These are phyloP conservation scores for Trachelipus rathkii DNA, from an alignment of 1,140 invertebrate genomes.

Conservation along the genomic window DNA sequence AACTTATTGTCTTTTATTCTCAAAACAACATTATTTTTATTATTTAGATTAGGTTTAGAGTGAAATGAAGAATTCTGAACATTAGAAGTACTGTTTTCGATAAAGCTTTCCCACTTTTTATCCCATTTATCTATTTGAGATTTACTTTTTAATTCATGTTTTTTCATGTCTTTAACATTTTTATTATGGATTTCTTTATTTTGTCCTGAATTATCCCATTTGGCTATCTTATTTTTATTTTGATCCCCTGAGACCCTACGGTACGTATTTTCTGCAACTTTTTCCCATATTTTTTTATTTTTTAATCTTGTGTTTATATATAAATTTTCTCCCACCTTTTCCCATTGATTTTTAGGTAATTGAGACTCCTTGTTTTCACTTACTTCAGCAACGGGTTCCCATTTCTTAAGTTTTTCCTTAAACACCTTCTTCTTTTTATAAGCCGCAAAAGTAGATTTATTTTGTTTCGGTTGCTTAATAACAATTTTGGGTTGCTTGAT, in stretches of 20 bases:
- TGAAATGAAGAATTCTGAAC: neutral
- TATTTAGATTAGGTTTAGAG: too few species aligned
- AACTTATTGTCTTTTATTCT: constrained; percentile 2
- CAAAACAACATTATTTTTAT: neutral
- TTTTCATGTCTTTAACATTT: too few species aligned
- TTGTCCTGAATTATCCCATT: neutral
- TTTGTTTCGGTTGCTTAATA: neutral
- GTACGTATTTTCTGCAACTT: neutral
- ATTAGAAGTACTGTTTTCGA: neutral
- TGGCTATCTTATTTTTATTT: neutral
- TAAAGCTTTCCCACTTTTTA: neutral
- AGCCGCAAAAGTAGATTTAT: neutral
- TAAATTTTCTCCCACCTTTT: neutral
- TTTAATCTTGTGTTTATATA: neutral
- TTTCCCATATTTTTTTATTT: constrained; percentile 3
- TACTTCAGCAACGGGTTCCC: neutral
- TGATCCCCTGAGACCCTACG: neutral
- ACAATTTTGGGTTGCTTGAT: neutral
- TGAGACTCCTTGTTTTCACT: neutral
- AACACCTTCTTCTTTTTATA: neutral
- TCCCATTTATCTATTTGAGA: neutral
- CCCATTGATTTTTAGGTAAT: neutral
- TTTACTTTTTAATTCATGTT: too few species aligned
- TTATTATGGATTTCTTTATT: too few species aligned
- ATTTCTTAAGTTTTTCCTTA: neutral